Evolutionary conservation across 2,113 vertebrate species (phyloP).

Genomic region (Sardina pilchardus): DNA sequence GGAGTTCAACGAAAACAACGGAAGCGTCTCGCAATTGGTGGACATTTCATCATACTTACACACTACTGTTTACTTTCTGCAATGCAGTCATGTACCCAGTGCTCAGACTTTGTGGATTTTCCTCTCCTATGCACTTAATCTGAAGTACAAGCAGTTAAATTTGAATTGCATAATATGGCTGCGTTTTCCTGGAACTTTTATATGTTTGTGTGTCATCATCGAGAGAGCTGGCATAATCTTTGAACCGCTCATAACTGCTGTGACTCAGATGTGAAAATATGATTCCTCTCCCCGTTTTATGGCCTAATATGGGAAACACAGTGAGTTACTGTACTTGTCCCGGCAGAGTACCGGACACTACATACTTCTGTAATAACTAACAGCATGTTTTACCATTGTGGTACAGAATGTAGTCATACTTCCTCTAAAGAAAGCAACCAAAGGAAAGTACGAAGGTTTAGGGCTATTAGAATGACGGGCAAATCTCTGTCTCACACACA

Average conservation of each 20-base stretch:
- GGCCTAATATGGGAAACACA: conserved; percentile 20
- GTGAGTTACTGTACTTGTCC: not conserved
- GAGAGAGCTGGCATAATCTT: not conserved
- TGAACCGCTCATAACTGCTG: conserved; percentile 16
- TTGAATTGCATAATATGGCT: not conserved
- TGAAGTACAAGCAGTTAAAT: not conserved
- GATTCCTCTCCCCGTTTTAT: conserved; percentile 54
- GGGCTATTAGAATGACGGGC: not conserved
- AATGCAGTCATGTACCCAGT: not conserved
- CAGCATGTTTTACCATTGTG: not conserved
- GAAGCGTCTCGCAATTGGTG: not conserved
- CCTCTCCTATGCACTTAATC: not conserved
- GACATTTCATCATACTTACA: not conserved
- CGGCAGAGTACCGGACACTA: conserved; percentile 46
- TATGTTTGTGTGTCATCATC: conserved; percentile 42
- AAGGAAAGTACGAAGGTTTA: not conserved
- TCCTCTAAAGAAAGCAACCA: not conserved
- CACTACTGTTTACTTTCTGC: not conserved
- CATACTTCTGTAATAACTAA: conserved; percentile 28
- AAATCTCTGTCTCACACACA: not conserved
- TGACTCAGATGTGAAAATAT: conserved; percentile 54
- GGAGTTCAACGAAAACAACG: conserved; percentile 32
- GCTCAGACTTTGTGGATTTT: not conserved
- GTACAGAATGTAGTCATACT: conserved; percentile 10
- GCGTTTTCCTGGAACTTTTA: conserved; percentile 59